Evolutionary conservation across 2,113 vertebrate genomes (phyloP), one percentile per base, ranked within the genome.

Genomic region (Epinephelus fuscoguttatus): DNA sequence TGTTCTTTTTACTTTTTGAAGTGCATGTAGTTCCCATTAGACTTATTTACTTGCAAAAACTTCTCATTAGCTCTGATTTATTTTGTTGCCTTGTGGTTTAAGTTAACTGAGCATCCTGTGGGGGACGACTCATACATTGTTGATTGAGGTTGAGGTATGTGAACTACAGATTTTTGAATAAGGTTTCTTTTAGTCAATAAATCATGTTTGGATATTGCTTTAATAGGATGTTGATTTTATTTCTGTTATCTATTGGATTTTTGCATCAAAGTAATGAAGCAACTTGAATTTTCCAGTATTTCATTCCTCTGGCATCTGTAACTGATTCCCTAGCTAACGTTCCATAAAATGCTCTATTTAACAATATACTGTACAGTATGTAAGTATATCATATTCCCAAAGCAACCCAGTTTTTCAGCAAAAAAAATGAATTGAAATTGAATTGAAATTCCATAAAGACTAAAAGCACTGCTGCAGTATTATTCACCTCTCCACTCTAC

Each of bases 1-100:
- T 15, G 4, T 6, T 6, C 0, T 23, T 47, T 27, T 14, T 47
- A 18, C 14, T 50, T n/a, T 47, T 23, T 19, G 42, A 45, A 9
- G 42, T 45, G 11, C 42, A 5, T 13, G 33, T 12, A 52, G 40
- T 33, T 25, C 52, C 37, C 50, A 33, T 45, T 33, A 18, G 68
- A 64, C 42, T 45, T 45, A 45, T 45, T 45, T 45, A 45, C 42
- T 45, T 23, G 30, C 12, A 55, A 73, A 67, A 67, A 62, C 33
- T 55, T 4, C 69, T 78, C 15, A 74, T 78, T 57, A 69, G 47
- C 66, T n/a, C 21, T 40, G 59, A 80, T 80, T 64, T 66, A 53
- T 80, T 71, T 66, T 40, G 61, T 56, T 52, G 60, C 23, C 19
- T 4, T 23, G 37, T 5, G 79, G 68, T 63, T 78, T 64, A 40